Conservation (phyloP, 1,140 invertebrate species). For the Geopemphigus sp. region DNA sequence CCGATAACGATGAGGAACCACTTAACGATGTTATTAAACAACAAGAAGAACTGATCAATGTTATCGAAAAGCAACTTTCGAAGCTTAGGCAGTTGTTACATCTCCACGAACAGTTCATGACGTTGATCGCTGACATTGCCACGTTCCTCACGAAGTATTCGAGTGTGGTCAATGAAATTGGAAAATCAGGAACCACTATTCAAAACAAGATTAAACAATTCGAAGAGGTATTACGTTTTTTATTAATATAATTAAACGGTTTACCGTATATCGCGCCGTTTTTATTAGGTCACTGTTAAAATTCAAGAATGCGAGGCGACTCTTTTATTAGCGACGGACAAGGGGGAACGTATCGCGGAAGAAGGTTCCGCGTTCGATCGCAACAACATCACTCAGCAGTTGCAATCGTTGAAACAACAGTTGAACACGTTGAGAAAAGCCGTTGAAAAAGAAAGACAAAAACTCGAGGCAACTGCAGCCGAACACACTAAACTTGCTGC, state of each 20-base stretch:
- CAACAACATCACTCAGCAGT: slow-evolving; percentile 81
- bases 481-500: slow-evolving; percentile 78
- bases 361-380: slow-evolving; percentile 82
- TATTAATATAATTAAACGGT: background rate
- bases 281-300: slow-evolving; percentile 65
- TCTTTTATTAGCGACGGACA: slow-evolving; percentile 80
- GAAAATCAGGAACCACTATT: slow-evolving; percentile 73
- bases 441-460: slow-evolving; percentile 80
- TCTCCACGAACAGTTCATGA: slow-evolving; percentile 81
- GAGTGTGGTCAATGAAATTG: slow-evolving; percentile 79
- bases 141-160: slow-evolving; percentile 84
- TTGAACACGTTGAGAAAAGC: slow-evolving; percentile 61
- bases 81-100: slow-evolving; percentile 73
- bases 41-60: slow-evolving; percentile 78
- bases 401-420: slow-evolving; percentile 83
- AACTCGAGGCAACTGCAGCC: slow-evolving; percentile 82
- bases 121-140: slow-evolving; percentile 80
- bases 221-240: slow-evolving; percentile 63
- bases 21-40: slow-evolving; percentile 74
- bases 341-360: slow-evolving; percentile 84
- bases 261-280: background rate
- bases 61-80: slow-evolving; percentile 77
- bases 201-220: slow-evolving; percentile 87
- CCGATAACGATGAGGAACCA: slow-evolving; percentile 71
- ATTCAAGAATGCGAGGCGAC: slow-evolving; percentile 87